These are phyloP conservation scores for Nowickia ferox DNA, from an alignment of 2,888 invertebrate species.

Conservation along the genomic window DNA sequence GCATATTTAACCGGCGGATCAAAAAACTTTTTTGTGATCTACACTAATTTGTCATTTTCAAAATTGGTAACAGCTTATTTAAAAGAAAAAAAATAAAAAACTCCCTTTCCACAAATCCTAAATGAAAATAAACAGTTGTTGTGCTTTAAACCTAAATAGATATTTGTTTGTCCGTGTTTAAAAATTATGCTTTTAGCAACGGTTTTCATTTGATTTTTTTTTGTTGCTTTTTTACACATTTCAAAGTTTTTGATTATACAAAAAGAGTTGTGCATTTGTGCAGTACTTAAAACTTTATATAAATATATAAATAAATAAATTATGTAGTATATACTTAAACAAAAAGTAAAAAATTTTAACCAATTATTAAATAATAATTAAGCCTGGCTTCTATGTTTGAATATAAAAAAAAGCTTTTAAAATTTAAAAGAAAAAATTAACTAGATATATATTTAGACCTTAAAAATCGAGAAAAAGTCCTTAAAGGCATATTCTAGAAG, in stretches of 20 bases:
- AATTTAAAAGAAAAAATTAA: neutral
- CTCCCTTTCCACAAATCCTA: too few relatives aligned
- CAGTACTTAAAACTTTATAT: constrained; percentile 47
- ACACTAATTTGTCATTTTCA: too few relatives aligned
- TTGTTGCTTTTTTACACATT: neutral
- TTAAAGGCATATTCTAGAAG: neutral
- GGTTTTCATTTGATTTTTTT: neutral
- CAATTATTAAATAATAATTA: neutral
- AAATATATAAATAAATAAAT: neutral
- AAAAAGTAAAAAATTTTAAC: neutral
- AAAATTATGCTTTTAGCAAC: neutral
- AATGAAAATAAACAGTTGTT: too few relatives aligned
- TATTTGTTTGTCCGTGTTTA: too few relatives aligned
- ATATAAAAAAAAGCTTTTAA: constrained; percentile 1
- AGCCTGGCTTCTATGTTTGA: neutral
- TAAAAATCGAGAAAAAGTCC: neutral
- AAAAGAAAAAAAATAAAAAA: too few relatives aligned
- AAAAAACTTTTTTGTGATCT: too few relatives aligned
- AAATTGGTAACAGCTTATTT: too few relatives aligned
- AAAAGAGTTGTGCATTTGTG: constrained; percentile 63
- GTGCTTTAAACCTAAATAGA: too few relatives aligned
- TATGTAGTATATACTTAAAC: too few relatives aligned
- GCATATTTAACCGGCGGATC: too few relatives aligned
- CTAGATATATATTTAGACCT: neutral
- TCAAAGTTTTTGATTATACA: neutral